Percentiles rank a stretch among this genome's conserved stretches.
phyloP scores from a whole-genome alignment of 2,888 invertebrate species.

The Caenorhabditis doughertyi region DNA sequence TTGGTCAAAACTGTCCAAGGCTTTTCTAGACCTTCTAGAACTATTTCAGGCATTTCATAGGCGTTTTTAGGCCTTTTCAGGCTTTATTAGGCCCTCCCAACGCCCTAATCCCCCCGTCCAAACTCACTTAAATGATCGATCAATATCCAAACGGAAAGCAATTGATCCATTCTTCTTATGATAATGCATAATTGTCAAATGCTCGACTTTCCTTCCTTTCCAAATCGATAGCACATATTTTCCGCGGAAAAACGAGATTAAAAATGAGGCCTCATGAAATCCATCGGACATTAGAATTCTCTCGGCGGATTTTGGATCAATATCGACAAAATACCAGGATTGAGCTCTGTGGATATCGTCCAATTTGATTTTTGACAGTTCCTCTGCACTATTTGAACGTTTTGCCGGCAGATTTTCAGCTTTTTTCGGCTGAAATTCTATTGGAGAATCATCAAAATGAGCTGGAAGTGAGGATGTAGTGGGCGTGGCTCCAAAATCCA shows the following conservation, averaged over 20 bases:
- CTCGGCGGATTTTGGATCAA: slow-evolving; percentile 62
- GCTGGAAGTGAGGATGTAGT: slow-evolving; percentile 62
- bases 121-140: slow-evolving; percentile 60
- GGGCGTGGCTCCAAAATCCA: slow-evolving; percentile 59
- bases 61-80: neutral
- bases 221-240: slow-evolving; percentile 50
- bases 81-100: neutral
- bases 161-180: slow-evolving; percentile 50
- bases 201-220: slow-evolving; percentile 16
- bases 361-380: slow-evolving; percentile 18
- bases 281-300: slow-evolving; percentile 68
- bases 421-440: slow-evolving; percentile 60
- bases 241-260: slow-evolving; percentile 34
- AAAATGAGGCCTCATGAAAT: slow-evolving; percentile 46
- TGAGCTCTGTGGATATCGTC: slow-evolving; percentile 65
- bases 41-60: no score
- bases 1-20: no score
- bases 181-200: slow-evolving; percentile 44
- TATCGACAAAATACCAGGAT: slow-evolving; percentile 70
- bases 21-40: no score
- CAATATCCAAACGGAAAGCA: slow-evolving; percentile 54
- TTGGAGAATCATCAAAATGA: slow-evolving; percentile 69
- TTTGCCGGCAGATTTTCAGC: slow-evolving; percentile 43
- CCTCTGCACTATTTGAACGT: slow-evolving; percentile 49
- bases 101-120: no score